These are phyloP conservation scores for Palythoa grandis DNA, from an alignment of 92 coral and sea anemone genomes.

Conservation along the genomic window DNA sequence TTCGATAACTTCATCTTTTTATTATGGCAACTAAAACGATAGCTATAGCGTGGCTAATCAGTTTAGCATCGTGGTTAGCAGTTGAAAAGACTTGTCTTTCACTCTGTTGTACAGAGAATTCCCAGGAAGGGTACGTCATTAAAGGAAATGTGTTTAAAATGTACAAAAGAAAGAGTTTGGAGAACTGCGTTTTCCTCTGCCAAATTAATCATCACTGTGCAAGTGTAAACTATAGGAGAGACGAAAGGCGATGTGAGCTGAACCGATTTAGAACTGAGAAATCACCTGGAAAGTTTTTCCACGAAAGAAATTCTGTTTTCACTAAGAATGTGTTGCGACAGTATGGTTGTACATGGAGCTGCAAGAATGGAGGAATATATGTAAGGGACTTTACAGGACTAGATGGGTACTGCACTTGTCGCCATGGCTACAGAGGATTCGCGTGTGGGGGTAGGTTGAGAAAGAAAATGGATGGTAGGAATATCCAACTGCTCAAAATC, in stretches of 20 bases:
- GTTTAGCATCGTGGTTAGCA: background rate
- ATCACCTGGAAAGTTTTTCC: conserved; percentile 8
- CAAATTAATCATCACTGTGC: conserved; percentile 9
- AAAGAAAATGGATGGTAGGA: background rate
- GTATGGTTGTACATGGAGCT: conserved; percentile 4
- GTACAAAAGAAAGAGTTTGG: background rate
- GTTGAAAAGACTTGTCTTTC: background rate
- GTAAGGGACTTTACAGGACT: background rate
- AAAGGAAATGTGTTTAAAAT: conserved; percentile 17
- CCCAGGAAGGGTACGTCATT: background rate
- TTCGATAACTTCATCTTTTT: background rate
- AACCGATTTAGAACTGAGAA: conserved; percentile 16
- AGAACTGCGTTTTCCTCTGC: conserved; percentile 18
- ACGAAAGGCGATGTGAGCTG: conserved; percentile 8
- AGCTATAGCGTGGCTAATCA: background rate
- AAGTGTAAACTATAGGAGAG: conserved; percentile 13
- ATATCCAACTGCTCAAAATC: too few species aligned
- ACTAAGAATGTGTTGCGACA: background rate
- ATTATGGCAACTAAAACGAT: background rate
- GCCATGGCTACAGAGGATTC: too few species aligned
- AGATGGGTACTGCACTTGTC: background rate
- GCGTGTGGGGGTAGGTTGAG: too few species aligned
- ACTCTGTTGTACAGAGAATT: conserved; percentile 1
- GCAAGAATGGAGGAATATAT: conserved; percentile 17
- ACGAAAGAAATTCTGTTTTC: background rate